Percentiles rank a stretch among this genome's conserved stretches.
phyloP scores from a whole-genome alignment of 2,888 invertebrate genomes.

The Chalcis sispes region DNA sequence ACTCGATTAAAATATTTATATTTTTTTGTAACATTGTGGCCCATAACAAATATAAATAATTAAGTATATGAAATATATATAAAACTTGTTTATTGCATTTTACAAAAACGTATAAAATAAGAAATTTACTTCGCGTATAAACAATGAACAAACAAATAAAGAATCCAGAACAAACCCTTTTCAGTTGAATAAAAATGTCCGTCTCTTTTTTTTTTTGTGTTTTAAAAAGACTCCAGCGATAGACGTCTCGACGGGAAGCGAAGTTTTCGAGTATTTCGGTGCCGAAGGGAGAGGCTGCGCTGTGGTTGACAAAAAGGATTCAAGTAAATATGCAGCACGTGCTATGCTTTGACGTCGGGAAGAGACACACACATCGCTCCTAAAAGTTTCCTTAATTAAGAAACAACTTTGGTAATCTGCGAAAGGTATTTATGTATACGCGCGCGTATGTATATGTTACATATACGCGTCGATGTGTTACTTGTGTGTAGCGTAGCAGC shows the following conservation, averaged over 20 bases:
- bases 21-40: too few species aligned
- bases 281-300: too few species aligned
- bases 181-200: too few species aligned
- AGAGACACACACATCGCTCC: conserved; percentile 24
- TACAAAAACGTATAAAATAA: too few species aligned
- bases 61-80: too few species aligned
- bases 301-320: conserved; percentile 15
- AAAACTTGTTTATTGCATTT: too few species aligned
- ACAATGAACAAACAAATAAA: too few species aligned
- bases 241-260: not conserved
- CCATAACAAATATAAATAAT: too few species aligned
- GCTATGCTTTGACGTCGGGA: conserved; percentile 32
- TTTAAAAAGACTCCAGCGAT: conserved; percentile 22
- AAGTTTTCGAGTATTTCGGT: conserved; percentile 8
- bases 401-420: conserved; percentile 47
- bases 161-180: too few species aligned
- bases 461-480: not conserved
- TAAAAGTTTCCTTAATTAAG: conserved; percentile 50
- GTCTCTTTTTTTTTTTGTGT: not conserved
- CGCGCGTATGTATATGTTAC: not conserved
- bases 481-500: not conserved
- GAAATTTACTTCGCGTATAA: too few species aligned
- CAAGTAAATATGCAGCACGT: conserved; percentile 35
- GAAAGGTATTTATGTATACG: not conserved
- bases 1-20: too few species aligned